phyloP scores from a whole-genome alignment of 1,140 invertebrate species.

The Psix sp. region DNA sequence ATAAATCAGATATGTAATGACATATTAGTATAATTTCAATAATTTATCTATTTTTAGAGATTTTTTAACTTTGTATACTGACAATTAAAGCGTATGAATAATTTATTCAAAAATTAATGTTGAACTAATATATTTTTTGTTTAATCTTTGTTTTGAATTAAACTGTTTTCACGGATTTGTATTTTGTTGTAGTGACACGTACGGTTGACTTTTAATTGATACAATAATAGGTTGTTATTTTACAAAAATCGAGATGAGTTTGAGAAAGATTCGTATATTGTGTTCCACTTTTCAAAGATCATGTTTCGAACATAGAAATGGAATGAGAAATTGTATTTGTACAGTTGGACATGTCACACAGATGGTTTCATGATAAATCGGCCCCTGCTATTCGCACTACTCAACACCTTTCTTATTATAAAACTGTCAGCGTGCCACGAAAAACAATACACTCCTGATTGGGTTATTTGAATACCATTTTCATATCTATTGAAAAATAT shows the following conservation, averaged over 20 bases:
- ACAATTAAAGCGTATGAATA: too few species aligned
- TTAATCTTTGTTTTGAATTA: too few species aligned
- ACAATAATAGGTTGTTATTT: too few species aligned
- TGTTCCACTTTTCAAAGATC: slow-evolving; percentile 27
- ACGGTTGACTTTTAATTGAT: too few species aligned
- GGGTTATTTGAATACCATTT: slow-evolving; percentile 44
- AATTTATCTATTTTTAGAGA: too few species aligned
- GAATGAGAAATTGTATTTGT: slow-evolving; percentile 47
- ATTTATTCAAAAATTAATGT: too few species aligned
- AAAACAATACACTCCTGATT: slow-evolving; percentile 49
- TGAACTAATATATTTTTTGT: too few species aligned
- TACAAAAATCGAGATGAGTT: slow-evolving; percentile 14
- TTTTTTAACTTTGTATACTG: too few species aligned
- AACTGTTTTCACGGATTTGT: too few species aligned
- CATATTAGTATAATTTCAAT: too few species aligned
- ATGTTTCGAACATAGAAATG: slow-evolving; percentile 37
- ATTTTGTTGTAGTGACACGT: too few species aligned
- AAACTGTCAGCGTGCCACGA: slow-evolving; percentile 35
- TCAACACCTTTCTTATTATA: slow-evolving; percentile 43
- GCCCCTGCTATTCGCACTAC: slow-evolving; percentile 27
- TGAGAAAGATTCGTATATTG: slow-evolving; percentile 28
- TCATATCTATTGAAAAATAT: slow-evolving; percentile 37
- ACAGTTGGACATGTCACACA: slow-evolving; percentile 48
- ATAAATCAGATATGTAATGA: too few species aligned
- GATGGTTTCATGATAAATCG: slow-evolving; percentile 45